Base-by-base conservation (phyloP, 2,797 vertebrate genomes). In the Sebastes nivosus region DNA sequence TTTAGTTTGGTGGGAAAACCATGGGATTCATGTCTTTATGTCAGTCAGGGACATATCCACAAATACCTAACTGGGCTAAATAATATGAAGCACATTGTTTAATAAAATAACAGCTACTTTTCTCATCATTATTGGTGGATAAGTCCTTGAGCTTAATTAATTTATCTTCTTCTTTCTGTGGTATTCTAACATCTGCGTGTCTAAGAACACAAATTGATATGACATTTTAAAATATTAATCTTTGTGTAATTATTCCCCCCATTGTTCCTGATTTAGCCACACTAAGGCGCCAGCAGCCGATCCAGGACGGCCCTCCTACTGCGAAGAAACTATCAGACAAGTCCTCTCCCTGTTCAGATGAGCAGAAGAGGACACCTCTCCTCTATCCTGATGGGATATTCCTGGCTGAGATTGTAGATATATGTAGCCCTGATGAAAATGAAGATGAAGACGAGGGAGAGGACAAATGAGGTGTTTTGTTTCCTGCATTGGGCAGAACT, bases 361-460 rank as follows among this genome's bases (percentile, higher is more conserved):
- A 77, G 54, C 9, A 27, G 68, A 81, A 6, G 20, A 58, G 13
- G 13, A 16, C 57, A 2, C n/a, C 72, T 60, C 55, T 46, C 5
- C 18, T 55, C 38, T 82, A 29, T 78, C 83, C 78, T 68, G 93
- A 93, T 72, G 90, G 89, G 64, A 60, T 89, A 77, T 94, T 92
- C 66, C 71, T 64, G 66, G 91, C 92, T 76, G 77, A 87, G 64
- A 61, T 81, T 79, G 63, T 94, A 13, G 73, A 92, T 69, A 83
- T 93, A n/a, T 83, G 80, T 20, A 89, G 88, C 75, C 85, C 92
- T 16, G 84, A 90, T 80, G 92, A 91, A 75, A 74, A 85, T 18
- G 91, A 91, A 75, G 85, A 89, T 50, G 80, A 90, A 75, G 85
- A 89, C 42, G 63, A 86, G 18, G 81, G 64, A 74, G 30, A 38